Base-by-base conservation (phyloP, 2,797 vertebrate species). In the Eulemur rubriventer region DNA sequence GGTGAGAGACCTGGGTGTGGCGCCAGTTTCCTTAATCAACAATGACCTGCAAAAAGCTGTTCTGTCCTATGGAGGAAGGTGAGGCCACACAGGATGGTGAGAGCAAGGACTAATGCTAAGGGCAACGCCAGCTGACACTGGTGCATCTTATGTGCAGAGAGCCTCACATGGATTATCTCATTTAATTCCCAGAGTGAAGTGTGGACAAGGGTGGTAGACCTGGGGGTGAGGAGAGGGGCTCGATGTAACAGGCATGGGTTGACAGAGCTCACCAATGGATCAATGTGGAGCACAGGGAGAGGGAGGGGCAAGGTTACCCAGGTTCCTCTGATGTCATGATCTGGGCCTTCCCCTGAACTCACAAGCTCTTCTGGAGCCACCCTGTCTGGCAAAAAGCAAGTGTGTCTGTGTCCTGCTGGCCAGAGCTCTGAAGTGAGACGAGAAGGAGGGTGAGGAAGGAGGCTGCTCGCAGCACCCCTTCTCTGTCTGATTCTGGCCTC, bases 201-300 rank as follows among this genome's bases (percentile, higher is more conserved):
- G 6, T 72, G 86, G 26, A 50, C 59, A 30, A 65, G 46, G 17
- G 22, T 38, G 28, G 26, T 9, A 52, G 43, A 24, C 16, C 20
- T 52, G 41, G 43, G 30, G 48, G 13, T 33, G 50, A 26, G n/a
- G 30, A 55, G 17, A 46, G 28, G 28, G n/a, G n/a, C 17, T 69
- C 6, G 1, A 2, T 22, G 7, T n/a, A 72, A 52, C 28, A 0
- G 22, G 0, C 22, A 22, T 38, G 67, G 63, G 11, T 12, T 28
- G 12, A 63, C 17, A 57, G 73, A 14, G 80, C 17, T 38, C 2
- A 0, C 18, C 9, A 41, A 8, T 6, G 7, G 33, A 28, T 13
- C 12, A 16, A 43, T 1, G 7, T 1, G 24, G 33, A 46, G 35
- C 35, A 57, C 13, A 30, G 41, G 17, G 33, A 41, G 18, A 13